Evolutionary conservation across 2,113 vertebrate species (phyloP).

Genomic region (Leucoraja erinaceus): DNA sequence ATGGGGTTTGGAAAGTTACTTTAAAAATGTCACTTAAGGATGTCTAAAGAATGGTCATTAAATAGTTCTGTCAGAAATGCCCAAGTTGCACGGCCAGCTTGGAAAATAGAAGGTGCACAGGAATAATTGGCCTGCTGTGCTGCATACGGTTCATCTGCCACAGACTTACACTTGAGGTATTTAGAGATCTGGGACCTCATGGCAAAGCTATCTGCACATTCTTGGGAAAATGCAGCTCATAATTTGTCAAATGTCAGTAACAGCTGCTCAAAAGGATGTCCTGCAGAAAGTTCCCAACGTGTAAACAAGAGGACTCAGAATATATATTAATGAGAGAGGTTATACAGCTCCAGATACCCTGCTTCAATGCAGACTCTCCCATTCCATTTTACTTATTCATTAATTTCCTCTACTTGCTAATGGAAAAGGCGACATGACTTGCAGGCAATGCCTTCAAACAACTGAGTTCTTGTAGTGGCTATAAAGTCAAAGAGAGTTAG

Average conservation of each 20-base stretch:
- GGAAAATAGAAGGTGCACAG: too few relatives aligned
- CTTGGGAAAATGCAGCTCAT: neutral
- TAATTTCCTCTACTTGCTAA: slow-evolving; percentile 45
- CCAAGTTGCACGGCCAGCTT: too few relatives aligned
- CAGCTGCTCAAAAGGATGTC: neutral
- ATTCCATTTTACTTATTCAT: slow-evolving; percentile 50
- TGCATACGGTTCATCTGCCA: neutral
- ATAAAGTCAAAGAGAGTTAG: slow-evolving; percentile 27
- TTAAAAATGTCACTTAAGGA: too few relatives aligned
- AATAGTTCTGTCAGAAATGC: too few relatives aligned
- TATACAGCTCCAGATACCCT: slow-evolving; percentile 49
- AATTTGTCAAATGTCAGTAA: neutral
- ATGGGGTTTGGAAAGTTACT: too few relatives aligned
- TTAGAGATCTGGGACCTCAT: neutral
- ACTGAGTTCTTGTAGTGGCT: slow-evolving; percentile 55
- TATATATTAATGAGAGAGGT: slow-evolving; percentile 50
- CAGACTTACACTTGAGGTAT: neutral
- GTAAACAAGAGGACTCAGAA: slow-evolving; percentile 43
- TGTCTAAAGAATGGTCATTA: too few relatives aligned
- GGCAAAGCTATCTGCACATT: neutral
- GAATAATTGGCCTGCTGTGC: neutral
- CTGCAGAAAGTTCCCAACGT: neutral
- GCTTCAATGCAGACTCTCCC: slow-evolving; percentile 50
- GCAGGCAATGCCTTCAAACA: slow-evolving; percentile 49
- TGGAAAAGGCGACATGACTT: slow-evolving; percentile 51